Conservation (phyloP, 2,797 vertebrate genomes). For the Vultur gryphus region DNA sequence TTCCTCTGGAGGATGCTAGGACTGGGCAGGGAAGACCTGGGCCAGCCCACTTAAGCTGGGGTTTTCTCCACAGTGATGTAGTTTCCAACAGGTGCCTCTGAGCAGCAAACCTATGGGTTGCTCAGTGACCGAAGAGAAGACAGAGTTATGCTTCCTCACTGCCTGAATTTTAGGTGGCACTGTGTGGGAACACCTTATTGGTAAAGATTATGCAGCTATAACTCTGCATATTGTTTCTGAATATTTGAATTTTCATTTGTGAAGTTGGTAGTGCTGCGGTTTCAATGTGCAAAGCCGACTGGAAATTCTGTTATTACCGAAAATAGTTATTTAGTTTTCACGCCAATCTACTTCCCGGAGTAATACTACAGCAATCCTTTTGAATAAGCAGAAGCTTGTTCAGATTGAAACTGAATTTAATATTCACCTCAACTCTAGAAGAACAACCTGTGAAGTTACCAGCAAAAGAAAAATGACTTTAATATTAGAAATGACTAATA, state of each 20-base stretch:
- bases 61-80: neutral
- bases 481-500: neutral
- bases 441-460: neutral
- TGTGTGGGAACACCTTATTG: neutral
- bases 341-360: neutral
- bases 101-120: neutral
- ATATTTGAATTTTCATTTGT: neutral
- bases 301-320: neutral
- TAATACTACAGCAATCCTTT: neutral
- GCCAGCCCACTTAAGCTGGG: accelerated
- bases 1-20: neutral
- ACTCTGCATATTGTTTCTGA: neutral
- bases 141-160: neutral
- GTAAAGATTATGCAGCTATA: neutral
- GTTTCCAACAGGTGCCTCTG: neutral
- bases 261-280: neutral
- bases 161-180: neutral
- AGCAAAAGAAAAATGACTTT: neutral
- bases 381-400: neutral
- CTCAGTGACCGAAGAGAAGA: neutral
- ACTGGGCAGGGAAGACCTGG: neutral
- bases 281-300: neutral
- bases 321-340: conserved; percentile 7
- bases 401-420: neutral
- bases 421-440: neutral